Evolutionary conservation across 2,888 invertebrate genomes (phyloP), one percentile per base, ranked within the genome.

Genomic region (Priocnemis perturbator): DNA sequence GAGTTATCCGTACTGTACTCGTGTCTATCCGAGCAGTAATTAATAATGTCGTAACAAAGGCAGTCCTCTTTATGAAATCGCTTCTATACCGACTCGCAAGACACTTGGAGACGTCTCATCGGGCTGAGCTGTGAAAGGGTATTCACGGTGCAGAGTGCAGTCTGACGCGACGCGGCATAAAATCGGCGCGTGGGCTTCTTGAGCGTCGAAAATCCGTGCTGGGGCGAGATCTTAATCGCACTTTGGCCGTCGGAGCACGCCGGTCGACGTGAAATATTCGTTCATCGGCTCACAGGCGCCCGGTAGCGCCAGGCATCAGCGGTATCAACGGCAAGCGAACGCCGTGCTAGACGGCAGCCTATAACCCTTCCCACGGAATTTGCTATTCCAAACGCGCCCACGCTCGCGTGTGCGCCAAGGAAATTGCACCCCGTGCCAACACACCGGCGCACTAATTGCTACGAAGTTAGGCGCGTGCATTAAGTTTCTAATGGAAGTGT

Each of bases 401-500:
- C 55, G 66, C 47, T 58, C 73, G 73, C 69, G 61, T 67, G 52
- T 69, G 50, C 71, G 68, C 73, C 66, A 71, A 72, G 75, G 76
- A 78, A 78, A 78, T 78, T 78, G 78, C 76, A 48, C 64, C 69
- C 26, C 60, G 58, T 50, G 64, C 70, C 69, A 65, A 66, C 45
- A 67, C 63, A 60, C 37, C 37, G 37, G 37, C 37, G 37, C 37
- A 37, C 37, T 78, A 78, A 78, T 78, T 78, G 76, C 70, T 64
- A 71, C 69, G 63, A 76, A 78, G 73, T 77, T 76, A 76, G 76
- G 68, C 71, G 77, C 68, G 65, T 67, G 72, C 74, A 70, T 78
- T 78, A 76, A 78, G 76, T 70, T 72, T 66, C 68, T 73, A 71
- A 76, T 72, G 69, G 72, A 78, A 76, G 64, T 76, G 78, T 78